phyloP scores from a whole-genome alignment of 1,140 invertebrate species.

The Papilio helenus region DNA sequence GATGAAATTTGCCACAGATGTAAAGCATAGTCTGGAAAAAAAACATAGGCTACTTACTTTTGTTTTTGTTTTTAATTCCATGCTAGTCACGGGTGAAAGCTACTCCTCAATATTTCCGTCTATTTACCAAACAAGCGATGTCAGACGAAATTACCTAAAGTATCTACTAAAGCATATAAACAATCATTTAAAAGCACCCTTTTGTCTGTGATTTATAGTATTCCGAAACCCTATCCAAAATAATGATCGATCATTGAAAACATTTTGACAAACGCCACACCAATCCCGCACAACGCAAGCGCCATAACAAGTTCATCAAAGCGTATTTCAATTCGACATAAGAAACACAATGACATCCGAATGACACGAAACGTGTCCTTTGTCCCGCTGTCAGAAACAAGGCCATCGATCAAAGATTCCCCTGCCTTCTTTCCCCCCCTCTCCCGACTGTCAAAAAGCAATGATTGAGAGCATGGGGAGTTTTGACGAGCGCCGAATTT shows the following conservation, averaged over 20 bases:
- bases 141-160: neutral
- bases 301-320: constrained; percentile 42
- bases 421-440: neutral
- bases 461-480: constrained; percentile 54
- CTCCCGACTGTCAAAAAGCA: constrained; percentile 48
- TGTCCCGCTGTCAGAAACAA: constrained; percentile 47
- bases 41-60: too few relatives aligned
- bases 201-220: constrained; percentile 16
- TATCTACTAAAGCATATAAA: neutral
- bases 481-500: constrained; percentile 57
- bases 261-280: constrained; percentile 8
- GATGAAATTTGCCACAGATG: too few relatives aligned
- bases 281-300: neutral
- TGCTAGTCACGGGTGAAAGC: too few relatives aligned
- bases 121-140: too few relatives aligned
- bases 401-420: constrained; percentile 58
- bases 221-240: constrained; percentile 6
- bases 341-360: constrained; percentile 36
- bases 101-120: too few relatives aligned
- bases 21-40: too few relatives aligned
- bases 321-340: constrained; percentile 33
- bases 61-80: too few relatives aligned
- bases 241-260: constrained; percentile 26
- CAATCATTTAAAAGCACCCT: neutral
- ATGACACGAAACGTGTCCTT: constrained; percentile 43